Evolutionary conservation across 2,888 invertebrate species (phyloP), one percentile per base, ranked within the genome.

Genomic region (Cinara cedri): DNA sequence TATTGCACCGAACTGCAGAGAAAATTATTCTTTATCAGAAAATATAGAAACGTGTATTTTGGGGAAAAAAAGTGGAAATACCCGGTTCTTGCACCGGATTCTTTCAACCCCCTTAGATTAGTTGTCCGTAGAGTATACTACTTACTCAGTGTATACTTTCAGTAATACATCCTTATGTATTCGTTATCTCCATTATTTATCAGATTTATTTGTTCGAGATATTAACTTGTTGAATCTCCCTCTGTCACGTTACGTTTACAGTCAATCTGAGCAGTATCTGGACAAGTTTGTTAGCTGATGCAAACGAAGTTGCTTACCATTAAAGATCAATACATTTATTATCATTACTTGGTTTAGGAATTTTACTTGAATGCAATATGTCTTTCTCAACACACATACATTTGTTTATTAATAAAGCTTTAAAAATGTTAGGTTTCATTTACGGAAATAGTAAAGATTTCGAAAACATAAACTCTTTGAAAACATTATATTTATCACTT

Each of bases 361-460:
- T 62, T 62, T 42, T 62, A 62, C 42, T 62, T 62, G 42, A 62
- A 34, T 1, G 1, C 62, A 62, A 62, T 42, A 62, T 62, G 42
- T 62, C n/a, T 62, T 42, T 6, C 42, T 42, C 42, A 9, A n/a
- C 42, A 42, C 62, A 42, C 42, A 34, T 62, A 10, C 16, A 62
- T 62, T 42, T 62, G n/a, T 0, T 62, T 8, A 62, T 10, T 8
- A 62, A 62, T 42, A 62, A 62, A 42, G 62, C 62, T 62, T 62
- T 62, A 3, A 42, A 62, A 62, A 62, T 62, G 62, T 62, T 62
- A 10, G 62, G 42, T 1, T 62, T 62, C 19, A 42, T 62, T 62
- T 62, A 62, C 42, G 42, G 42, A 42, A 62, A 62, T 3, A 62
- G 34, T 3, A 65, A 65, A 3, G 21, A 65, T 65, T 65, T 46